phyloP scores from a whole-genome alignment of 1,140 invertebrate genomes.

The Drosophila navojoa region DNA sequence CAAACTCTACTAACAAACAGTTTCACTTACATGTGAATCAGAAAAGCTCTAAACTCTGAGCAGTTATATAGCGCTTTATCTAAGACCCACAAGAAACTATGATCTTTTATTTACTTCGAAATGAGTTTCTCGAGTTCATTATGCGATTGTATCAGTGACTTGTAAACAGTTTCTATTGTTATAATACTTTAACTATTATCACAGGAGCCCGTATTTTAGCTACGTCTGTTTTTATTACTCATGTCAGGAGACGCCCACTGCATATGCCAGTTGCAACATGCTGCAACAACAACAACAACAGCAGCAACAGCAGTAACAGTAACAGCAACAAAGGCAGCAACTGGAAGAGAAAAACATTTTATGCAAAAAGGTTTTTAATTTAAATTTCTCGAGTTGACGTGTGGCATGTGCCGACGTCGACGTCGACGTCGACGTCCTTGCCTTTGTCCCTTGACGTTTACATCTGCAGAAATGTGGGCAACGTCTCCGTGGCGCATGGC shows the following conservation, averaged over 20 bases:
- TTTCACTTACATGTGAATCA: too few relatives aligned
- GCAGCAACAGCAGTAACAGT: background rate
- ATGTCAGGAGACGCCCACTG: slow-evolving; percentile 14
- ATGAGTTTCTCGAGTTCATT: background rate
- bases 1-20: too few relatives aligned
- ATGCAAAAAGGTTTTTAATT: slow-evolving; percentile 81
- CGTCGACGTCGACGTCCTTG: slow-evolving; percentile 35
- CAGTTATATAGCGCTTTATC: background rate
- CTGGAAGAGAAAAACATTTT: slow-evolving; percentile 52
- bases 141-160: slow-evolving; percentile 5
- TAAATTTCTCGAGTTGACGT: slow-evolving; percentile 79
- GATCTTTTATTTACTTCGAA: background rate
- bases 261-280: slow-evolving; percentile 59
- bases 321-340: background rate
- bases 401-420: slow-evolving; percentile 71
- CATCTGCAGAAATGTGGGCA: slow-evolving; percentile 65
- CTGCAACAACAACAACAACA: slow-evolving; percentile 38
- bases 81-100: background rate
- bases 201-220: slow-evolving; percentile 8
- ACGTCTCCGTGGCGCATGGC: slow-evolving; percentile 35
- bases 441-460: slow-evolving; percentile 70
- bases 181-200: background rate
- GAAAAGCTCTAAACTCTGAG: too few relatives aligned
- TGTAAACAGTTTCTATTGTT: slow-evolving; percentile 8
- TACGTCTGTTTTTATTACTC: slow-evolving; percentile 2